These are phyloP conservation scores for Drosophila nikananu DNA, from an alignment of 1,140 invertebrate genomes.

Conservation along the genomic window DNA sequence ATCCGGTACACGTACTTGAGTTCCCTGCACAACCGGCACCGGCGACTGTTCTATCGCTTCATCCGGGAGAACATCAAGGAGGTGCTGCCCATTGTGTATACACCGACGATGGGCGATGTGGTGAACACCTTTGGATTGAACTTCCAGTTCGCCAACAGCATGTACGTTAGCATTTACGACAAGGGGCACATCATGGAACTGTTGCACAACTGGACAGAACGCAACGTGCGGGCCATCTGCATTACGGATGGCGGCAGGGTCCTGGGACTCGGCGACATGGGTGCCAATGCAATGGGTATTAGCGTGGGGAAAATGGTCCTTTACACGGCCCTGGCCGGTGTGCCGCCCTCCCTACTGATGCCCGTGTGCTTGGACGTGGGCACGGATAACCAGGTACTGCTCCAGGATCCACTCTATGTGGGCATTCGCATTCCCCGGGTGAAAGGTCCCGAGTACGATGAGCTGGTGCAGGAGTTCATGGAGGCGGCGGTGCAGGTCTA, in stretches of 20 bases:
- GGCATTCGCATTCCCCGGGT: constrained; percentile 94
- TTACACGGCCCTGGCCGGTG: constrained; percentile 96
- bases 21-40: constrained; percentile 93
- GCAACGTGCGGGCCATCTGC: constrained; percentile 95
- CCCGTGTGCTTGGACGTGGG: constrained; percentile 97
- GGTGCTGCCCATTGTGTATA: constrained; percentile 89
- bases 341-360: constrained; percentile 95
- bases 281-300: constrained; percentile 98
- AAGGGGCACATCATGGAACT: constrained; percentile 95
- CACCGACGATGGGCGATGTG: constrained; percentile 90
- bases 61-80: constrained; percentile 94
- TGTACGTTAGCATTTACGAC: constrained; percentile 98
- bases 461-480: constrained; percentile 99
- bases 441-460: constrained; percentile 94
- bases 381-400: constrained; percentile 93
- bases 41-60: constrained; percentile 97
- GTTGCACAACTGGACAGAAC: constrained; percentile 82
- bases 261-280: constrained; percentile 96
- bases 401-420: constrained; percentile 98
- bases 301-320: constrained; percentile 96
- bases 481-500: constrained; percentile 93
- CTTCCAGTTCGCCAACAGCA: constrained; percentile 90
- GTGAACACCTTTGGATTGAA: constrained; percentile 85
- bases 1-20: constrained; percentile 95
- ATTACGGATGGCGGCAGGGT: constrained; percentile 98